A percentile compares a stretch with the other conserved stretches of the same genome.
Evolutionary conservation across 2,888 invertebrate species (phyloP).

Genomic region (Chrysolina oricalcia): DNA sequence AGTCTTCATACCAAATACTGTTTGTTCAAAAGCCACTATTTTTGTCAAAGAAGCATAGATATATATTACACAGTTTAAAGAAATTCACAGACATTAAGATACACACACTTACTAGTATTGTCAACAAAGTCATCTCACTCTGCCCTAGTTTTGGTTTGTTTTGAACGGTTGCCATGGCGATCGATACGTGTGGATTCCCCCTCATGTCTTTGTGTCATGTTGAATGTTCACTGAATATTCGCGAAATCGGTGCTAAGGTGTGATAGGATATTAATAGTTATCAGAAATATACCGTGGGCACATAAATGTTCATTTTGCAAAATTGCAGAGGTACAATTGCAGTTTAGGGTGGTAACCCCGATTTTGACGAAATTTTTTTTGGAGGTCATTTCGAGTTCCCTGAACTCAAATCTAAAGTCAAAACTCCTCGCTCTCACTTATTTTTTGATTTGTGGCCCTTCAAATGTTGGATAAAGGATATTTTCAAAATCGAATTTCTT

Average conservation of each 20-base stretch:
- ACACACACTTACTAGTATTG: slow-evolving; percentile 32
- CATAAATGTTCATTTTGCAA: too few relatives aligned
- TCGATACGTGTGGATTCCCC: slow-evolving; percentile 14
- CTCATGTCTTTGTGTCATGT: neutral
- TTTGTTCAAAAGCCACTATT: neutral
- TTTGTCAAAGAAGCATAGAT: neutral
- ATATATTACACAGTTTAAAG: neutral
- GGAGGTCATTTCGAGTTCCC: too few relatives aligned
- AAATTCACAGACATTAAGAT: neutral
- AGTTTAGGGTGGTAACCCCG: too few relatives aligned
- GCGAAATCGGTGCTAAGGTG: neutral
- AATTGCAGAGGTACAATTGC: too few relatives aligned
- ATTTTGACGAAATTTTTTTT: too few relatives aligned
- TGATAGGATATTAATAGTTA: neutral
- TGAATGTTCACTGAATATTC: neutral
- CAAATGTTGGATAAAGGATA: too few relatives aligned
- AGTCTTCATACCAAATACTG: slow-evolving; percentile 12
- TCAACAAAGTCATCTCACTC: slow-evolving; percentile 53
- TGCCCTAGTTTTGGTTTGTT: slow-evolving; percentile 45
- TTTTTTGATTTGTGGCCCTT: too few relatives aligned
- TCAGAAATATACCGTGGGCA: too few relatives aligned
- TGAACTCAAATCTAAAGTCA: too few relatives aligned
- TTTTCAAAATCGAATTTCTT: too few relatives aligned
- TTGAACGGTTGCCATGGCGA: slow-evolving; percentile 56
- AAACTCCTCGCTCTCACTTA: too few relatives aligned